Base-by-base conservation (phyloP, 2,888 invertebrate genomes). In the Unio delphinus region DNA sequence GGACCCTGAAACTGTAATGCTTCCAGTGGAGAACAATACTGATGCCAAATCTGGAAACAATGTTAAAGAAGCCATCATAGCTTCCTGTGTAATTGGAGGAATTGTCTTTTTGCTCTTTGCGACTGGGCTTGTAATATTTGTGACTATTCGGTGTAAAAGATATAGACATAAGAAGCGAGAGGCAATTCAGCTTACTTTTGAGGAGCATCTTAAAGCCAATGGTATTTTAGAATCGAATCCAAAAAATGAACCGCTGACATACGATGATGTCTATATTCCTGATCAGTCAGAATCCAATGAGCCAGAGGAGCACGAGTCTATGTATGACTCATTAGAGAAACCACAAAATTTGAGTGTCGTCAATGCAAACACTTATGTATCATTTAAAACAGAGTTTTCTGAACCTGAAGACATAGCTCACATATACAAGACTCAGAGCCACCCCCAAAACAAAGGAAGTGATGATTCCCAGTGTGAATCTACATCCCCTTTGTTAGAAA, bases 301-400 rank as follows among this genome's bases (percentile, higher is more conserved):
- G 28, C 73, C 65, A 17, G 73, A 75, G 34, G 73, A 75, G 26
- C 64, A 68, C 30, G 74, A 72, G 45, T 75, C 75, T 17, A 65
- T 74, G 67, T 75, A 75, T 45, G 75, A 78, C 59, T 75, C 78
- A 0, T 65, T 78, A 64, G 75, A 78, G 57, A 59, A 72, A 34
- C 75, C 78, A 23, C 56, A 72, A 54, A 58, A 70, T 11, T 65
- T 73, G 6, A 78, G 75, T 58, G 68, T 73, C 17, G 67, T 72
- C 26, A 81, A 83, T 54, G 83, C 81, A 34, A 84, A 84, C 75
- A 87, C 85, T 1, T 87, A 87, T 70, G 81, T 87, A n/a, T 87
- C 86, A 64, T 87, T 87, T 70, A 83, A 83, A 71, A 79, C 83
- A 20, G 84, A 85, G 64, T 78, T 81, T 61, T 80, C 83, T 3